Percentiles rank a stretch among this genome's conserved stretches.
Evolutionary conservation across 2,113 vertebrate species (phyloP).

Genomic region (Odocoileus hemionus): DNA sequence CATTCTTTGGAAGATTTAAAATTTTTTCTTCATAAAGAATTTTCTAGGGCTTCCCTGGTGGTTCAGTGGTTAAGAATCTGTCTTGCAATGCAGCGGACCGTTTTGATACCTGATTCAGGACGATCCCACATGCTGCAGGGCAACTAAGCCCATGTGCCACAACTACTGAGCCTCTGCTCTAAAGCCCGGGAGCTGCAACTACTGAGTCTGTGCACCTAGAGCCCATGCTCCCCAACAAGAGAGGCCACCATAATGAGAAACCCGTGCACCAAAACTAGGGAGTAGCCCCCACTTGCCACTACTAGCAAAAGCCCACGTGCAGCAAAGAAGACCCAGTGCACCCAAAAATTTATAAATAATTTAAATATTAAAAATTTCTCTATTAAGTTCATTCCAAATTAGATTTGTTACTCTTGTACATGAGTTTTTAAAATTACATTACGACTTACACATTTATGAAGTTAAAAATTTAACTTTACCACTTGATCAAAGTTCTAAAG

Average conservation of each 20-base stretch:
- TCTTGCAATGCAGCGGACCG: not conserved
- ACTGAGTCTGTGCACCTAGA: not conserved
- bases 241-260: not conserved
- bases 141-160: not conserved
- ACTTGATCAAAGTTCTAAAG: not conserved
- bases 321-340: not conserved
- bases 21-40: not conserved
- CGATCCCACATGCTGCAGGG: not conserved
- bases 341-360: not conserved
- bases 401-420: not conserved
- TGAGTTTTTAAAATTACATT: not conserved
- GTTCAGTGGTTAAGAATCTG: not conserved
- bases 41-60: not conserved
- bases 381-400: not conserved
- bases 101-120: not conserved
- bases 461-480: slow-evolving; percentile 1
- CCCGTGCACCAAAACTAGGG: not conserved
- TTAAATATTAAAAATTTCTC: not conserved
- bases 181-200: not conserved
- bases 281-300: not conserved
- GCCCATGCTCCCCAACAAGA: not conserved
- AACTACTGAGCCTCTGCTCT: not conserved
- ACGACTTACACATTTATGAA: not conserved
- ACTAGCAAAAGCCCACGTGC: not conserved
- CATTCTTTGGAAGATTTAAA: not conserved